Conservation (phyloP, 2,888 invertebrate species). For the Hypomecis punctinalis region DNA sequence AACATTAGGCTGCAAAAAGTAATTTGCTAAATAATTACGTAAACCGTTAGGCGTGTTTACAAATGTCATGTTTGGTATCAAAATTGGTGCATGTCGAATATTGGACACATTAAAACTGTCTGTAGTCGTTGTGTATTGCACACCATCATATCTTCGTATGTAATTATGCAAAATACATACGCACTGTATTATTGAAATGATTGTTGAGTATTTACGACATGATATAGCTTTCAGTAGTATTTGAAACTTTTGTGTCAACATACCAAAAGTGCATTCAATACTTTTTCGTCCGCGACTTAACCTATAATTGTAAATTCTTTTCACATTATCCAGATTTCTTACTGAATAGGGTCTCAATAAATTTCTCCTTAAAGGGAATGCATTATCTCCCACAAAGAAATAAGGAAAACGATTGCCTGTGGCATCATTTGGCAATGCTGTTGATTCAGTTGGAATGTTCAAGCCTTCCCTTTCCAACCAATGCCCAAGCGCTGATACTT, state of each 20-base stretch:
- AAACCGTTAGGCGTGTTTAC: constrained; percentile 28
- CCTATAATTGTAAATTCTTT: constrained; percentile 38
- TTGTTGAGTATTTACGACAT: constrained; percentile 24
- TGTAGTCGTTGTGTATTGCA: constrained; percentile 23
- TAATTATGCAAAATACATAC: constrained; percentile 13
- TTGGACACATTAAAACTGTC: constrained; percentile 26
- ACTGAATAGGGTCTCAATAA: constrained; percentile 31
- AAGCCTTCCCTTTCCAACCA: constrained; percentile 22
- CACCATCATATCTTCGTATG: constrained; percentile 21
- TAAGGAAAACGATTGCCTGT: constrained; percentile 22
- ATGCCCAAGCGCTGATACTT: constrained; percentile 15
- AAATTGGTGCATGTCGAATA: constrained; percentile 27
- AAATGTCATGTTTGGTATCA: constrained; percentile 26
- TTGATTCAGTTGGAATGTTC: constrained; percentile 23
- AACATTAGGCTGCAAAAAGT: constrained; percentile 28
- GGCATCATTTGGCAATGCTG: constrained; percentile 26
- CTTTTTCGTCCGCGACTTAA: constrained; percentile 27
- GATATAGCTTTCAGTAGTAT: constrained; percentile 17
- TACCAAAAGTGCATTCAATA: constrained; percentile 38
- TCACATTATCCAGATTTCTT: constrained; percentile 28
- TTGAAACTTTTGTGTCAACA: constrained; percentile 36
- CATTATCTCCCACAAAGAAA: constrained; percentile 23
- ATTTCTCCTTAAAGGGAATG: constrained; percentile 21
- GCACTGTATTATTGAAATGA: constrained; percentile 17
- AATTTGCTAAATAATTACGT: constrained; percentile 26